phyloP scores from a whole-genome alignment of 1,140 invertebrate genomes.

The Apis florea region DNA sequence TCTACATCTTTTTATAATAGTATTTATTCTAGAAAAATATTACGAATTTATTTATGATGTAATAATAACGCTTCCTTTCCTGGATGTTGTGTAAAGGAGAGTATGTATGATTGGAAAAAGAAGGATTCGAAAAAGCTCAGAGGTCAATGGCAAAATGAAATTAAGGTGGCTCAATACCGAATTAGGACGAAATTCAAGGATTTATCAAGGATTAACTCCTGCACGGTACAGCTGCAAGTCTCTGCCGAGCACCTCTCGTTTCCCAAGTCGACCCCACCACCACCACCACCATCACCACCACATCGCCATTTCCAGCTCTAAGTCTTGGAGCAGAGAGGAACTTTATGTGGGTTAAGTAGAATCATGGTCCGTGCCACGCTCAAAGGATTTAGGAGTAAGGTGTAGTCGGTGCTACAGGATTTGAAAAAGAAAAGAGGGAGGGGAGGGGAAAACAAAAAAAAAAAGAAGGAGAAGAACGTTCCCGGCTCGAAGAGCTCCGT shows the following conservation, averaged over 20 bases:
- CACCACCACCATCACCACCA: no score
- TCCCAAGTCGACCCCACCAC: constrained; percentile 61
- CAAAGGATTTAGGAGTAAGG: constrained; percentile 64
- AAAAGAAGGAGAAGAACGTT: neutral
- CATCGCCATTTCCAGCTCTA: constrained; percentile 55
- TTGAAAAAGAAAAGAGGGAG: constrained; percentile 34
- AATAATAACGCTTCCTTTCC: no score
- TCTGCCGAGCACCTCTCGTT: constrained; percentile 50
- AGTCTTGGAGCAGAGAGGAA: constrained; percentile 55
- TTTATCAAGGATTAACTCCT: constrained; percentile 74
- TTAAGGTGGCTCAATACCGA: constrained; percentile 71
- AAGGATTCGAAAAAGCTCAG: constrained; percentile 20
- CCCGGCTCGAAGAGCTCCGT: constrained; percentile 25
- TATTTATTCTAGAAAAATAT: no score
- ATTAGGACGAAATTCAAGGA: constrained; percentile 70
- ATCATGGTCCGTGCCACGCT: constrained; percentile 59
- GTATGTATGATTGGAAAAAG: neutral
- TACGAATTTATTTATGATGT: no score
- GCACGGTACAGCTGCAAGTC: constrained; percentile 62
- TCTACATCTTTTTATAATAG: no score
- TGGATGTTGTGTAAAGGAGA: no score
- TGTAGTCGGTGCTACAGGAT: constrained; percentile 37
- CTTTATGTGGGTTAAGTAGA: constrained; percentile 69
- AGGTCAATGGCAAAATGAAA: constrained; percentile 65
- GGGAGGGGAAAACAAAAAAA: neutral